Evolutionary conservation across 2,113 vertebrate genomes (phyloP), one percentile per base, ranked within the genome.

Genomic region (Aspidoscelis tigris): DNA sequence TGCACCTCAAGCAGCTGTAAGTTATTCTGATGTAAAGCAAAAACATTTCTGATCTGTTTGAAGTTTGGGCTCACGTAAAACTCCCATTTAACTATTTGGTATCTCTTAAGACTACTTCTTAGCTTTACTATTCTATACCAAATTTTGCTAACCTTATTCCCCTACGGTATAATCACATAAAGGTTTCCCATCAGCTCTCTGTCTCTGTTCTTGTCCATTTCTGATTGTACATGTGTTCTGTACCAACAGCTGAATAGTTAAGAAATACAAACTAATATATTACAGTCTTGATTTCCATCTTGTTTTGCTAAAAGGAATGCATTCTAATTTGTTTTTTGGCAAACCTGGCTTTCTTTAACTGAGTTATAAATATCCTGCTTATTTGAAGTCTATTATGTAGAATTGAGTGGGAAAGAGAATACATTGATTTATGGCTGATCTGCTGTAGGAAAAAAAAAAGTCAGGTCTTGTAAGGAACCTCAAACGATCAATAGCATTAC

Each of bases 201-300:
- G 58, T 61, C 14, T 16, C 12, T 61, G 14, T 18, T 16, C 4
- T 61, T 14, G 58, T 12, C 18, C 18, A 18, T 61, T 61, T 61
- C 58, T 18, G 0, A 14, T 9, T 43, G 80, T 12, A 80, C 5
- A 2, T 21, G 72, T 82, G 5, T 77, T 80, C 53, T 2, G 64
- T 74, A 2, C 64, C 75, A 44, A 82, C 3, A 82, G 47, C 5
- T 65, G 58, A 70, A 81, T 0, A 0, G 64, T 5, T 81, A 11
- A 8, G 43, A 61, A 84, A 53, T 24, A 86, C 22, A 73, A 87
- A 64, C 72, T 86, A 88, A 87, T 78, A 16, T 50, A 1, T 71
- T 80, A 64, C 78, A 10, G 18, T 78, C n/a, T 76, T 4, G 20
- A 75, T 76, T 93, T 86, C 8, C 58, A 1, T 84, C 85, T 82